These are phyloP conservation scores for Pavo muticus DNA, from an alignment of 2,113 vertebrate species.

Conservation along the genomic window DNA sequence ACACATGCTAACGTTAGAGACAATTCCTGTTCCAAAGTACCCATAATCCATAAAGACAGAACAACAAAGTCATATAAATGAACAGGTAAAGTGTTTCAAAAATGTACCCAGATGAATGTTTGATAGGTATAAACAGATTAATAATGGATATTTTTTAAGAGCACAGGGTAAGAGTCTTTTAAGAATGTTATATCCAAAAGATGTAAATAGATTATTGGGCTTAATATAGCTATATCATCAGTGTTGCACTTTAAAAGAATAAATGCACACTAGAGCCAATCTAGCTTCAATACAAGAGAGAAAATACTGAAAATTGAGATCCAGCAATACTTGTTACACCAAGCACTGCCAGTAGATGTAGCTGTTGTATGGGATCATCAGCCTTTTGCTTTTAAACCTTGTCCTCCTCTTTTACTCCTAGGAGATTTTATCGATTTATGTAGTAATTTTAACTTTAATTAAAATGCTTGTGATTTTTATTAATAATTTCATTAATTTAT, in stretches of 20 bases:
- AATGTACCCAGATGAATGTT: not conserved
- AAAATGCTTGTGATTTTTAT: not conserved
- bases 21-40: not conserved
- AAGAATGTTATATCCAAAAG: not conserved
- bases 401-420: not conserved
- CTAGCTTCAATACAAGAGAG: not conserved
- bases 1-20: not conserved
- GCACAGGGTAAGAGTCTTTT: not conserved
- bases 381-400: not conserved
- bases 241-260: not conserved
- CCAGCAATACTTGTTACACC: not conserved
- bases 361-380: conserved; percentile 59
- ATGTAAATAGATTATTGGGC: not conserved
- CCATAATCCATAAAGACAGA: not conserved
- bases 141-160: not conserved
- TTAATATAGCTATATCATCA: not conserved
- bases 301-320: not conserved
- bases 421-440: conserved; percentile 24
- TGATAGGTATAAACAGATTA: not conserved
- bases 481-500: not conserved
- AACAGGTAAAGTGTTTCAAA: not conserved
- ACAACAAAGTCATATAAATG: not conserved
- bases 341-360: conserved; percentile 59
- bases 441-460: conserved; percentile 15
- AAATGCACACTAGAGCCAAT: not conserved